Conservation (phyloP, 2,888 invertebrate genomes). For the Auanema sp. region DNA sequence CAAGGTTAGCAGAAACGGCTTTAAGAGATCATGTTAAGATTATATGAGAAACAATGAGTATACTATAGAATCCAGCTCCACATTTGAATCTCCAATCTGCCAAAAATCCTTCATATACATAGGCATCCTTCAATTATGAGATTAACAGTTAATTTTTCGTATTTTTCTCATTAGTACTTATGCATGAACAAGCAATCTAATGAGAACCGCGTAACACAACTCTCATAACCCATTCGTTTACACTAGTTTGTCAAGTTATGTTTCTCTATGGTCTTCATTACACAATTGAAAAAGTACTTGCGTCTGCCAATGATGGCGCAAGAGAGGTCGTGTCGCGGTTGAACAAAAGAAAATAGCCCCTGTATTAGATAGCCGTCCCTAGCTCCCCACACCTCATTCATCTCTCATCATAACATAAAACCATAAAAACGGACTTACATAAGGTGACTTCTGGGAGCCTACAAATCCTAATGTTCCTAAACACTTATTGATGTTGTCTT, state of each 20-base stretch:
- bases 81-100: slow-evolving; percentile 45
- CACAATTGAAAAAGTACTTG: too few relatives aligned
- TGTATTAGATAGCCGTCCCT: too few relatives aligned
- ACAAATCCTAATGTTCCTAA: slow-evolving; percentile 37
- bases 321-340: too few relatives aligned
- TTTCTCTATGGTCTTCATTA: too few relatives aligned
- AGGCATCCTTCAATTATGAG: slow-evolving; percentile 18
- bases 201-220: neutral
- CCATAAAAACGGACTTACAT: neutral
- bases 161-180: neutral
- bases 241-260: too few relatives aligned
- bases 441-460: slow-evolving; percentile 24
- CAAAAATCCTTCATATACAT: slow-evolving; percentile 32
- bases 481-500: slow-evolving; percentile 35
- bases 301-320: too few relatives aligned
- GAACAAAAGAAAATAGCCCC: too few relatives aligned
- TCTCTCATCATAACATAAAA: neutral
- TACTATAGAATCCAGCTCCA: slow-evolving; percentile 42
- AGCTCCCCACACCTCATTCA: too few relatives aligned
- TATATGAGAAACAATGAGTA: neutral
- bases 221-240: too few relatives aligned
- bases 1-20: slow-evolving; percentile 36
- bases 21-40: slow-evolving; percentile 6
- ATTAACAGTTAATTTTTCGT: neutral
- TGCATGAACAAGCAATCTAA: neutral